Conservation (phyloP, 2,888 invertebrate species). For the Uropetala carovei region DNA sequence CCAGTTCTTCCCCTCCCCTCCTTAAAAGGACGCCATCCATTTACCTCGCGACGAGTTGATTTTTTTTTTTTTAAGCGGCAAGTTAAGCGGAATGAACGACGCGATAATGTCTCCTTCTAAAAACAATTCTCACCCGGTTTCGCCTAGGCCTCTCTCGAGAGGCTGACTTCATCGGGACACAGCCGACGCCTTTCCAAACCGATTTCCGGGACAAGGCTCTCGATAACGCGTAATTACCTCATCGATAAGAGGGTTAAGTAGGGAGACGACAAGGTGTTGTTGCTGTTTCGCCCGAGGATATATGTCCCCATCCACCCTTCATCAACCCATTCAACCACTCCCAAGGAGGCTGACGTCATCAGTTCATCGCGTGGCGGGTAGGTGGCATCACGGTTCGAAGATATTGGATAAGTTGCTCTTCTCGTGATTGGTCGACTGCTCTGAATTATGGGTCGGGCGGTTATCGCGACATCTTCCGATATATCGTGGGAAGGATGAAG, state of each 20-base stretch:
- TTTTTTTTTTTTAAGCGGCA: not conserved
- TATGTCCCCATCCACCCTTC: not conserved
- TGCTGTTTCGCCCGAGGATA: not conserved
- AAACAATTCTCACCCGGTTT: not conserved
- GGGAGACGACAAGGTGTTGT: not conserved
- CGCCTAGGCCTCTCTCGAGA: not conserved
- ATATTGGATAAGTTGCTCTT: not conserved
- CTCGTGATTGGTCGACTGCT: not conserved
- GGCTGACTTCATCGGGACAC: not conserved
- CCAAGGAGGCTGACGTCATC: not conserved
- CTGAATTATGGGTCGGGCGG: not conserved
- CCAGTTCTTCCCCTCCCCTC: no score
- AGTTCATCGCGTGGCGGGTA: not conserved
- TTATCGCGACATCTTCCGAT: not conserved
- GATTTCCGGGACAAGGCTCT: no score
- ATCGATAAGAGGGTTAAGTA: not conserved
- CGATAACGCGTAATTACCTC: not conserved
- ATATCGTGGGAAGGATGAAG: not conserved
- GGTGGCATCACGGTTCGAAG: not conserved
- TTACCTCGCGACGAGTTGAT: no score
- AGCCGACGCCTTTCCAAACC: not conserved
- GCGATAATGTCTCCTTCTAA: not conserved
- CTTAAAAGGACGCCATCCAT: no score
- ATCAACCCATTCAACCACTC: not conserved
- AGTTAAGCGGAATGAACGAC: not conserved